Evolutionary conservation across 2,888 invertebrate species (phyloP), one percentile per base, ranked within the genome.

Genomic region (Drosophila anomelani): DNA sequence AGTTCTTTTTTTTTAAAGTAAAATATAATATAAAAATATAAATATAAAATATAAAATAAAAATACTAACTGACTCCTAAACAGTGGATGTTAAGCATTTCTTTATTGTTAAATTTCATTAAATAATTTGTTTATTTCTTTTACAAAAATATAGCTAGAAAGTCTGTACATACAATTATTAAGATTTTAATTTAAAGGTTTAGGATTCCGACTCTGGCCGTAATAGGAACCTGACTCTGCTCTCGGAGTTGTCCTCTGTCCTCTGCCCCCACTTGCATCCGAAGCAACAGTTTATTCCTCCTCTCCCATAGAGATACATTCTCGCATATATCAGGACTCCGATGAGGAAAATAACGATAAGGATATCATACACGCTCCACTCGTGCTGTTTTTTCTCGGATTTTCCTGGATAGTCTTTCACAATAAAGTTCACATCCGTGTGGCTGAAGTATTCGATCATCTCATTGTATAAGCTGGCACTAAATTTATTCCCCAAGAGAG

Each of bases 401-500:
- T 59, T 32, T 0, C 1, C 9, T n/a, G 61, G n/a, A 9, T 4
- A 2, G 2, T 38, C 7, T 0, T 15, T 17, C n/a, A 17, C 9
- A 8, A 26, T 5, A 12, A 54, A n/a, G 38, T 39, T 10, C 1
- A 53, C 12, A n/a, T 39, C 20, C 39, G 3, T 54, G 15, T 20
- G 6, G 2, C 5, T 12, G 12, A 54, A 54, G 38, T 39, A 39
- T 13, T 53, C 29, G 12, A 8, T n/a, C 20, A 59, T 59, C 9
- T 38, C 29, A 10, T 51, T 29, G 12, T 15, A 29, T 10, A 51
- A 51, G 17, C 1, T 17, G 10, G 8, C 15, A 10, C 20, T 13
- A 20, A 59, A 39, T 5, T 12, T 7, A 23, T 84, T 85, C 17
- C 80, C 85, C 17, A 80, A 87, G 3, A 91, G 53, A 7, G 81